A percentile compares a stretch with the other conserved stretches of the same genome.
phyloP scores from a whole-genome alignment of 2,888 invertebrate genomes.

The Campoletis raptor region DNA sequence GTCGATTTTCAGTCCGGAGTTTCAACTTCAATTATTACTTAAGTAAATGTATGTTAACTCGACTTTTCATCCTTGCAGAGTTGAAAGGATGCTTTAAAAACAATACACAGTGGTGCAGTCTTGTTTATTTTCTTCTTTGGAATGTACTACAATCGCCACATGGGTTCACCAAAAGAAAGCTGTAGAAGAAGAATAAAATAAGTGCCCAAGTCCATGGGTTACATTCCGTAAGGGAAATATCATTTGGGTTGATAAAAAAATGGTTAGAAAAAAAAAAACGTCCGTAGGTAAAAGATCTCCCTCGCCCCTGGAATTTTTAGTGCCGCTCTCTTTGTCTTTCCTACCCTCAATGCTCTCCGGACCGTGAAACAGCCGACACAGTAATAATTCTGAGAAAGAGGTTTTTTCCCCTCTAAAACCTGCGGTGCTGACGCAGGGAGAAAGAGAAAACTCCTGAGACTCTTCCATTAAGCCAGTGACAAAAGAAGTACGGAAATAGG shows the following conservation, averaged over 20 bases:
- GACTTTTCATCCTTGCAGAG: background rate
- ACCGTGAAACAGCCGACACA: conserved; percentile 3
- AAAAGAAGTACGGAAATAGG: conserved; percentile 58
- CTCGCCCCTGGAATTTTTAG: background rate
- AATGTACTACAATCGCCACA: conserved; percentile 47
- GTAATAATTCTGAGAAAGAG: background rate
- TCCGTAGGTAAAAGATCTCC: background rate
- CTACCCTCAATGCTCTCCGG: background rate
- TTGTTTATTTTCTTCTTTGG: background rate
- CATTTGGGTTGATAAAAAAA: background rate
- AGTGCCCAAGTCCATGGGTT: background rate
- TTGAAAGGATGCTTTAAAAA: background rate
- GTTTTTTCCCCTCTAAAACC: background rate
- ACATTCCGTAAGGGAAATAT: background rate
- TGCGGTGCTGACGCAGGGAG: background rate
- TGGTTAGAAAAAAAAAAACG: background rate
- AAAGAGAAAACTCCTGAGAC: background rate
- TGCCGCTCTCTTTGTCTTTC: background rate
- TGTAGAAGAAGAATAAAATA: conserved; percentile 17
- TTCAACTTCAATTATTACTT: background rate
- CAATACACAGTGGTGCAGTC: background rate
- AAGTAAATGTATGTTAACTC: background rate
- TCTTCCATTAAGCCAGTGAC: conserved; percentile 26
- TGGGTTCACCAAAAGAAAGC: conserved; percentile 45
- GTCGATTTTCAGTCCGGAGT: background rate